These are phyloP conservation scores for Leptosomus discolor DNA, from an alignment of 2,113 vertebrate genomes.

Conservation along the genomic window DNA sequence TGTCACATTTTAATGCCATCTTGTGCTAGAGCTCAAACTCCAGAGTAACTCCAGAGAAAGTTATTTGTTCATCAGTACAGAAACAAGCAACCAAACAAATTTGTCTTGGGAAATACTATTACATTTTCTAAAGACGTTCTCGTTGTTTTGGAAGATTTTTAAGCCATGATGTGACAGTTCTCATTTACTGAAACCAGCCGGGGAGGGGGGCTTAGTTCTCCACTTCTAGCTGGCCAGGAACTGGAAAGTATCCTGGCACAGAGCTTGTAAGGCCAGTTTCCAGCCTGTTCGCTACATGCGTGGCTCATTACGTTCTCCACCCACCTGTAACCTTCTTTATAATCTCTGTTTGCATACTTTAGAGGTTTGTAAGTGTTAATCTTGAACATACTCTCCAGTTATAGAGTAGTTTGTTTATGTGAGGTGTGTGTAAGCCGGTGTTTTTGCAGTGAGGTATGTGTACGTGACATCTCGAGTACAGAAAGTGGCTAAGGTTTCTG, in stretches of 20 bases:
- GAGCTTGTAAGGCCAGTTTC: neutral
- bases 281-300: neutral
- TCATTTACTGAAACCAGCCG: neutral
- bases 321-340: neutral
- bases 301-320: neutral
- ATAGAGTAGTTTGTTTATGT: neutral
- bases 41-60: neutral
- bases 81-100: neutral
- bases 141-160: neutral
- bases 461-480: neutral
- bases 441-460: neutral
- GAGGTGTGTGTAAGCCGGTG: neutral
- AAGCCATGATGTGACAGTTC: neutral
- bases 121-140: neutral
- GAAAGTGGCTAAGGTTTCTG: neutral
- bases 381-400: neutral
- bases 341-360: neutral
- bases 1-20: neutral
- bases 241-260: neutral
- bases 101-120: neutral
- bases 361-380: neutral
- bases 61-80: neutral
- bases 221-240: neutral
- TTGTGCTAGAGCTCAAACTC: neutral
- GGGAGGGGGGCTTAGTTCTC: neutral